Evolutionary conservation across 2,888 invertebrate genomes (phyloP).

Genomic region (Cantharis nigra): DNA sequence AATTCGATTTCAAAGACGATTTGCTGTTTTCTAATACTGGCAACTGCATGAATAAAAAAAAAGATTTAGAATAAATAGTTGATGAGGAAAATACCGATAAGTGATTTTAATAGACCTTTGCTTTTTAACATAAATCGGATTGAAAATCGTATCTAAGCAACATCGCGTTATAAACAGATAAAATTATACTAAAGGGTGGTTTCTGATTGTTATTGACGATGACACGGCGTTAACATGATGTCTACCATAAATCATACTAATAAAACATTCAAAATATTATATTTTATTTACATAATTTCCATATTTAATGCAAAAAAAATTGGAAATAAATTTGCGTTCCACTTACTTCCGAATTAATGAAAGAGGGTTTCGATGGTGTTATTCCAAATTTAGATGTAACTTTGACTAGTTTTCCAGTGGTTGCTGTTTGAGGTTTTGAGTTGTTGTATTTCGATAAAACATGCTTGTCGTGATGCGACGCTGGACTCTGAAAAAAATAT

Average conservation of each 20-base stretch:
- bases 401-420: conserved; percentile 50
- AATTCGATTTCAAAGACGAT: conserved; percentile 48
- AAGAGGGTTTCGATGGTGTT: conserved; percentile 49
- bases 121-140: background rate
- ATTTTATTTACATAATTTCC: background rate
- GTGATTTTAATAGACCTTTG: background rate
- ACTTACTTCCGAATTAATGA: conserved; percentile 53
- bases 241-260: background rate
- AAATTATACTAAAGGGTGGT: conserved; percentile 1
- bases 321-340: background rate
- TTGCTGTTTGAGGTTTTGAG: conserved; percentile 46
- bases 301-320: background rate
- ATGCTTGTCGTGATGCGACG: conserved; percentile 53
- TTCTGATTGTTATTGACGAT: background rate
- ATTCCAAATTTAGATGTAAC: conserved; percentile 50
- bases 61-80: background rate
- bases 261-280: background rate
- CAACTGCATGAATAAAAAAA: conserved; percentile 43
- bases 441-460: conserved; percentile 52
- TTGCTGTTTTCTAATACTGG: conserved; percentile 52
- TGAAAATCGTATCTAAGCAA: conserved; percentile 7
- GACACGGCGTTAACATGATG: background rate
- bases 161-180: conserved; percentile 12
- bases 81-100: background rate
- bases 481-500: conserved; percentile 51